Evolutionary conservation across 2,888 invertebrate species (phyloP).

Genomic region (Drosophila barbarae): DNA sequence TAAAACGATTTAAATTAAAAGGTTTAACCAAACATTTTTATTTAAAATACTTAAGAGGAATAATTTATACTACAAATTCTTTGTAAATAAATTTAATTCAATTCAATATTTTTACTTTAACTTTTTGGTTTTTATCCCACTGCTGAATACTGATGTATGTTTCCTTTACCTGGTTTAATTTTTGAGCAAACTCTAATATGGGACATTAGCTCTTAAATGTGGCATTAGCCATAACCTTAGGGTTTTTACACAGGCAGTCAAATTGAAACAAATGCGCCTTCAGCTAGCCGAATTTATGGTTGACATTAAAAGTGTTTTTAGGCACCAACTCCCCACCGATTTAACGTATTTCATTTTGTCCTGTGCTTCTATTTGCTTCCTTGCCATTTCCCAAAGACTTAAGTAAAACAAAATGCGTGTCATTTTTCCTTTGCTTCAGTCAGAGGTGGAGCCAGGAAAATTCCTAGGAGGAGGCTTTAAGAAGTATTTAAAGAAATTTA

Average conservation of each 20-base stretch:
- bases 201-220: conserved; percentile 41
- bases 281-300: conserved; percentile 60
- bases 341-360: conserved; percentile 37
- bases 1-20: not conserved
- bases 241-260: conserved; percentile 34
- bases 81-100: no score
- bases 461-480: not conserved
- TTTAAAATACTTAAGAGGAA: not conserved
- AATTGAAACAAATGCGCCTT: conserved; percentile 65
- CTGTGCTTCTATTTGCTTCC: conserved; percentile 28
- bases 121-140: not conserved
- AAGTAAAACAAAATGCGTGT: conserved; percentile 56
- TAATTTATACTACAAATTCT: not conserved
- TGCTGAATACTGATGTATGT: not conserved
- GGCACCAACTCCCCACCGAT: conserved; percentile 31
- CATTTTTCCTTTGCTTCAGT: conserved; percentile 39
- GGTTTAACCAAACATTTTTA: not conserved
- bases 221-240: conserved; percentile 23
- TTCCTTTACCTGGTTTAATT: conserved; percentile 8
- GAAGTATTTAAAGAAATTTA: not conserved
- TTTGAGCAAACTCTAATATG: conserved; percentile 2
- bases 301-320: conserved; percentile 62
- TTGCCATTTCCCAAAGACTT: conserved; percentile 56
- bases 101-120: not conserved
- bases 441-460: not conserved